Evolutionary conservation across 1,140 invertebrate species (phyloP).

Genomic region (Batillaria attramentaria): DNA sequence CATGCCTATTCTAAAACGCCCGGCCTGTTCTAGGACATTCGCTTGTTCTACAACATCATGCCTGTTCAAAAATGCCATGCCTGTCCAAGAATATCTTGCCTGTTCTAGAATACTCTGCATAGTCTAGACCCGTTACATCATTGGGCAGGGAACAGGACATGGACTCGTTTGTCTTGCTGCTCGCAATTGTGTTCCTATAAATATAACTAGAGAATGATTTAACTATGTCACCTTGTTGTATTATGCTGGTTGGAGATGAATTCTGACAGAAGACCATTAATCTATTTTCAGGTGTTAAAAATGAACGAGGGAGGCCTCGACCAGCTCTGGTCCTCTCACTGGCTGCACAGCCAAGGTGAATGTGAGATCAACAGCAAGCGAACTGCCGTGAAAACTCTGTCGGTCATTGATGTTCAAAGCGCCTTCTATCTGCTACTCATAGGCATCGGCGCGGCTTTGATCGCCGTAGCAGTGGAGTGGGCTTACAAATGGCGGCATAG

Average conservation of each 20-base stretch:
- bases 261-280: background rate
- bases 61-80: no score
- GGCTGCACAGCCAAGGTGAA: background rate
- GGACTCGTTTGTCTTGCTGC: no score
- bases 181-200: no score
- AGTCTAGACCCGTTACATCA: no score
- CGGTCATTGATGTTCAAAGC: constrained; percentile 17
- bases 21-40: no score
- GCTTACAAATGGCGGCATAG: background rate
- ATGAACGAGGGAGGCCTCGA: constrained; percentile 22
- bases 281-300: background rate
- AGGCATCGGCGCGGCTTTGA: background rate
- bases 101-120: no score
- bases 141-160: no score
- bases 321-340: constrained; percentile 5
- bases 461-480: background rate
- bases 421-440: constrained; percentile 21
- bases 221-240: background rate
- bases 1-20: no score
- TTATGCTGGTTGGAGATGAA: background rate
- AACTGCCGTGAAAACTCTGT: background rate
- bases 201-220: background rate
- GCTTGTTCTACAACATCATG: no score
- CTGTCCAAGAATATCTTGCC: no score
- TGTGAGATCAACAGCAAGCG: background rate